Percentiles rank a stretch among this genome's conserved stretches.
phyloP scores from a whole-genome alignment of 1,140 invertebrate species.

The Argopecten irradians region DNA sequence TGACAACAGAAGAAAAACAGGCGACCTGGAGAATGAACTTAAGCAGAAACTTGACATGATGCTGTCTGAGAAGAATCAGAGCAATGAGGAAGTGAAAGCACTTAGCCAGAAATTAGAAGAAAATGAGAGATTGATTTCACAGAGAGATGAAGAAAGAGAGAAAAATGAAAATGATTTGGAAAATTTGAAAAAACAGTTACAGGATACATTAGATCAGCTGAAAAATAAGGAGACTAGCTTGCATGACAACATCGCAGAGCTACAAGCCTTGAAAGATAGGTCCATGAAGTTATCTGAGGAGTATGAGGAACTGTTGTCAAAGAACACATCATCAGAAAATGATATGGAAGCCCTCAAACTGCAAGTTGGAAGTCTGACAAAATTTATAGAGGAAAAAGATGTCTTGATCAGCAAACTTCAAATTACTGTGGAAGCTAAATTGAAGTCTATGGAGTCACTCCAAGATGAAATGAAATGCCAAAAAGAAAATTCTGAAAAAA shows the following conservation, averaged over 20 bases:
- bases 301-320: constrained; percentile 26
- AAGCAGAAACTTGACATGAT: constrained; percentile 41
- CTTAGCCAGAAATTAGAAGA: background rate
- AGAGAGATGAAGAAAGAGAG: constrained; percentile 26
- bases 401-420: background rate
- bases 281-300: background rate
- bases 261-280: background rate
- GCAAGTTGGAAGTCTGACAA: background rate
- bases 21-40: constrained; percentile 48
- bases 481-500: constrained; percentile 33
- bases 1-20: constrained; percentile 25
- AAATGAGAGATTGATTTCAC: constrained; percentile 26
- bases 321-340: background rate
- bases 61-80: background rate
- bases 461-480: constrained; percentile 26
- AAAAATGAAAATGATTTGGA: constrained; percentile 30
- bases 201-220: constrained; percentile 21
- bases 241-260: background rate
- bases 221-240: constrained; percentile 11
- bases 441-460: constrained; percentile 29
- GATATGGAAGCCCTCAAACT: constrained; percentile 14
- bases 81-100: background rate
- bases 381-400: background rate
- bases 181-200: constrained; percentile 24
- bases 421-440: background rate